These are phyloP conservation scores for Physella acuta DNA, from an alignment of 1,140 invertebrate species.

Conservation along the genomic window DNA sequence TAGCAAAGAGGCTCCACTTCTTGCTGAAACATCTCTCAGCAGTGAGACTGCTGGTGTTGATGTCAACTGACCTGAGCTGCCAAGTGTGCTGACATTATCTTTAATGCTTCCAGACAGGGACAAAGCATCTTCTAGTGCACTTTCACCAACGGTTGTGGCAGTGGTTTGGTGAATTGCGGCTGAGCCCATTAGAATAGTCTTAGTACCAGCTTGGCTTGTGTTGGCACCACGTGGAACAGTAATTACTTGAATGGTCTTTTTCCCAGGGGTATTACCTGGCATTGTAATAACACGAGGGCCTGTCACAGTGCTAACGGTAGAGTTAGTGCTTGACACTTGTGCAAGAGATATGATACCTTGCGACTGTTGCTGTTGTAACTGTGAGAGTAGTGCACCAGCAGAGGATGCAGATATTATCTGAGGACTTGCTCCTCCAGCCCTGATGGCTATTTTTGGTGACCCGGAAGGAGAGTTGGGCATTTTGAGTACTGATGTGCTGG, in stretches of 20 bases:
- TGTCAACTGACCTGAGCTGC: neutral
- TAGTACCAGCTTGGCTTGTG: neutral
- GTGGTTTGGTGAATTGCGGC: neutral
- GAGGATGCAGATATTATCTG: neutral
- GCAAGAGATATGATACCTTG: neutral
- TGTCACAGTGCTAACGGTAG: neutral
- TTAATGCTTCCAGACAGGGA: slow-evolving; percentile 17
- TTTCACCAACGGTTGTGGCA: neutral
- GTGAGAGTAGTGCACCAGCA: neutral
- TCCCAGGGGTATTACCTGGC: slow-evolving; percentile 12
- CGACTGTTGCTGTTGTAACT: slow-evolving; percentile 10
- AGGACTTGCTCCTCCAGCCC: neutral
- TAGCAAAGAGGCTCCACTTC: slow-evolving; percentile 7
- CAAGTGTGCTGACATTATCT: neutral
- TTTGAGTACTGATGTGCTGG: neutral
- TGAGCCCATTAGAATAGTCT: slow-evolving; percentile 3
- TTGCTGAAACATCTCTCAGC: slow-evolving; percentile 2
- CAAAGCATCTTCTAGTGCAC: neutral
- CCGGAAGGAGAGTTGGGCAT: neutral
- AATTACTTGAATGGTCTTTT: slow-evolving; percentile 20
- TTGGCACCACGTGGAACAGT: slow-evolving; percentile 8
- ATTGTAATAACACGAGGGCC: neutral
- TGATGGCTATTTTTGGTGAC: slow-evolving; percentile 10
- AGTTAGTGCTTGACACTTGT: too few relatives aligned
- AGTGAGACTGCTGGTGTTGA: slow-evolving; percentile 14